Evolutionary conservation across 30 jellyfish, hydroid and myxozoan genomes (phyloP), one percentile per base, ranked within the genome.

Genomic region (Aurelia aurita complex sp. Pacific): DNA sequence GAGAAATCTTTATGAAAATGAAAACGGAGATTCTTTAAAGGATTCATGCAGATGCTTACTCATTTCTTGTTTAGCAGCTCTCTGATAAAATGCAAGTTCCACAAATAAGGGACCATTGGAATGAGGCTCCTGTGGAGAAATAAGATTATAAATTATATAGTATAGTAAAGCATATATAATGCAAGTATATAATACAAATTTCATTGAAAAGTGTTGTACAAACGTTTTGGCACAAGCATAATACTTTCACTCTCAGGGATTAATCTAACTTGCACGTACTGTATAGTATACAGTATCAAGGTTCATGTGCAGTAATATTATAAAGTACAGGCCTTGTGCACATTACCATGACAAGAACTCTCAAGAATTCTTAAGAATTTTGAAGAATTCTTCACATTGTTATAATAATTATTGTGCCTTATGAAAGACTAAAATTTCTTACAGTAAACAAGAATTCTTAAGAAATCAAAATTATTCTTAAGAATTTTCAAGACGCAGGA

Each of bases 61-160:
- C 64, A 35, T 78, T 36, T 92, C 99, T 64, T 83, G 73, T 64
- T 80, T 88, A 8, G 98, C 98, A n/a, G 92, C 99, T 66, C 99
- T 77, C 67, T 92, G 99, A 70, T 96, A 96, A 90, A 96, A 96
- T 16, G 99, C 98, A 42, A 92, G 65, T 76, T 96, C 99, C 1
- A 90, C 97, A 85, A 91, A 96, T 18, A 96, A 89, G 13, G 99
- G 99, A 2, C 99, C 99, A 89, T 88, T 96, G 54, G 97, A 80
- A 79, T 85, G 97, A 11, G 99, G 99, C 87, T 96, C 99, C 99
- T 96, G 38, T 74, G 40, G 42, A 59, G 16, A 74, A 13, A 12
- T 73, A 17, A 17, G 71, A 33, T 4, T 1, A 36, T 3, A 65
- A 3, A 10, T 5, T 2, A 2, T 29, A 10, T 16, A 53, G 2